Evolutionary conservation across 2,113 vertebrate species (phyloP).

Genomic region (Anser brachyrhynchus): DNA sequence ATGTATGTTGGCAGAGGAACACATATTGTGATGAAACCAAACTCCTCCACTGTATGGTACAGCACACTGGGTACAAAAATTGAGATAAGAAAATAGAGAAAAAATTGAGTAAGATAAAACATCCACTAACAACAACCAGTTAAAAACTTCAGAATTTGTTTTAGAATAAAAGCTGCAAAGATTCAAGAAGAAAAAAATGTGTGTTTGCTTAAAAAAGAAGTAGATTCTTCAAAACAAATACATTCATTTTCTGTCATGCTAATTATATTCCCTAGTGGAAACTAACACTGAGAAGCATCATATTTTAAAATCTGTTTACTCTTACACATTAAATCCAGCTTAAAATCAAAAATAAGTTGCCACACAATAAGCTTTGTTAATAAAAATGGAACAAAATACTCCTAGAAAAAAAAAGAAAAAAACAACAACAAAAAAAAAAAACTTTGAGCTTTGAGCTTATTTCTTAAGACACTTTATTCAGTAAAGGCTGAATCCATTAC

Average conservation of each 20-base stretch:
- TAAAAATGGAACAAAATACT: not conserved
- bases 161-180: not conserved
- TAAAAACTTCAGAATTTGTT: not conserved
- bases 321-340: not conserved
- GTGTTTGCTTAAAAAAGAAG: not conserved
- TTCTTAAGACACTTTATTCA: conserved; percentile 15
- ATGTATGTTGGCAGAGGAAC: not conserved
- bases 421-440: not conserved
- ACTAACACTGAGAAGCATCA: not conserved
- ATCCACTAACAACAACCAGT: not conserved
- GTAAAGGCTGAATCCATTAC: not conserved
- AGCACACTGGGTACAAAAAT: not conserved
- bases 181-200: not conserved
- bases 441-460: not conserved
- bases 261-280: not conserved
- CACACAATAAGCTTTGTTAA: not conserved
- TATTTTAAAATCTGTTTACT: not conserved
- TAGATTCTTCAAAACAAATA: not conserved
- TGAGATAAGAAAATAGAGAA: not conserved
- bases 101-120: not conserved
- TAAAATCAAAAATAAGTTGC: not conserved
- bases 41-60: not conserved
- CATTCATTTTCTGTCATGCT: not conserved
- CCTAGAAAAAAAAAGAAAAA: not conserved
- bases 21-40: not conserved